phyloP scores from a whole-genome alignment of 2,113 vertebrate genomes.

The Colinus virginianus region DNA sequence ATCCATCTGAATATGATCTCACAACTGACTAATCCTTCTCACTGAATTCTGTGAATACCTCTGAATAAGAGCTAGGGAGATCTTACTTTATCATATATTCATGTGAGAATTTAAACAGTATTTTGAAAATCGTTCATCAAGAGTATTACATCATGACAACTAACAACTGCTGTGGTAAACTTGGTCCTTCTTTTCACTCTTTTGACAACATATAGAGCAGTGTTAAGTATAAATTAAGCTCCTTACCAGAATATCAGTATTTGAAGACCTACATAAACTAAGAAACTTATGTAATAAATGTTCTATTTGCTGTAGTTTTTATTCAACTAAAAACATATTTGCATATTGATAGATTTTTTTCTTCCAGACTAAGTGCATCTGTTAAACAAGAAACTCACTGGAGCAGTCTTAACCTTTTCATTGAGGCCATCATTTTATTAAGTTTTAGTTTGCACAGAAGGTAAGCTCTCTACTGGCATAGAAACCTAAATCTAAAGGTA shows the following conservation, averaged over 20 bases:
- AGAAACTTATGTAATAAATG: background rate
- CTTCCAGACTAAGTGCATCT: background rate
- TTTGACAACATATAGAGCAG: background rate
- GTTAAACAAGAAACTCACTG: background rate
- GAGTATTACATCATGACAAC: background rate
- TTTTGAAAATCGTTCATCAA: background rate
- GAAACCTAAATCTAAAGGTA: background rate
- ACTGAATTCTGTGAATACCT: background rate
- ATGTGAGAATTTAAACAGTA: background rate
- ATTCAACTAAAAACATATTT: background rate
- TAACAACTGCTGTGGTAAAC: background rate
- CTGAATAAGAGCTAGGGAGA: background rate
- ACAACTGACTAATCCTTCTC: background rate
- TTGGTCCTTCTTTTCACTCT: background rate
- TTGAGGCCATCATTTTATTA: background rate
- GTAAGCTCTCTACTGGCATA: background rate
- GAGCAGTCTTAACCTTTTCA: background rate
- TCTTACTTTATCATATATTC: background rate
- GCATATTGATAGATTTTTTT: background rate
- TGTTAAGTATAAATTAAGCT: background rate
- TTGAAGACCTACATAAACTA: background rate
- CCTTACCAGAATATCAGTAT: background rate
- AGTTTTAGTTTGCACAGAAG: background rate
- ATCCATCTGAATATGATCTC: accelerated
- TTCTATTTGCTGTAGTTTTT: background rate